Percentiles rank a stretch among this genome's conserved stretches.
Conservation (phyloP, 2,888 invertebrate genomes). For the Antitype chi region DNA sequence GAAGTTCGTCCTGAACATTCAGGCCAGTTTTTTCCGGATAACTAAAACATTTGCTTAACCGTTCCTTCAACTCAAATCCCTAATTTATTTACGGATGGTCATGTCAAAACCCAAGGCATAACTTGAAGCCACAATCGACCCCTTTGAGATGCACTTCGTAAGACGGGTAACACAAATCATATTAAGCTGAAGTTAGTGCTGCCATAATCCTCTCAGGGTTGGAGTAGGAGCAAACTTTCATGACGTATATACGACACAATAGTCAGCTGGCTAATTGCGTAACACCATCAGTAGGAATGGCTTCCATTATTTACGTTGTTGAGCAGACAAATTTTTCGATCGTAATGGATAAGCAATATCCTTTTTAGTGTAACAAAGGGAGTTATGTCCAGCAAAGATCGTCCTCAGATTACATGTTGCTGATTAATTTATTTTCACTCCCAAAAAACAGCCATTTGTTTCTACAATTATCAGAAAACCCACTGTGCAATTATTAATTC, state of each 20-base stretch:
- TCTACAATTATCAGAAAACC: background rate
- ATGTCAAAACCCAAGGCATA: constrained; percentile 1
- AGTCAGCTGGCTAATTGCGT: background rate
- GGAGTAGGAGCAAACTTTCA: background rate
- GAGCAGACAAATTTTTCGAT: no score
- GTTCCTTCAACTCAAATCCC: background rate
- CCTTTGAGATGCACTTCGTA: constrained; percentile 25
- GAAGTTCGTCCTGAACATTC: background rate
- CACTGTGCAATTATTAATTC: background rate
- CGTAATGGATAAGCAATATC: background rate
- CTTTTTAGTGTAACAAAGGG: background rate
- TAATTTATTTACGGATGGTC: constrained; percentile 7
- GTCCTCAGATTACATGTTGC: background rate
- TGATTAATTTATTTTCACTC: background rate
- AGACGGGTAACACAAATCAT: constrained; percentile 8
- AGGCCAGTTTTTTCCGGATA: background rate
- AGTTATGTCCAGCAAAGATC: background rate
- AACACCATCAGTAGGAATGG: background rate
- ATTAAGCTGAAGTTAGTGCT: background rate
- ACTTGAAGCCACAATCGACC: background rate
- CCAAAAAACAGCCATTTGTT: background rate
- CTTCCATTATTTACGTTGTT: no score
- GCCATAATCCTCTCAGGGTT: background rate
- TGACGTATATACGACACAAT: background rate
- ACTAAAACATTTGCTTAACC: background rate